These are phyloP conservation scores for Catocala fraxini DNA, from an alignment of 2,888 invertebrate genomes.

Conservation along the genomic window DNA sequence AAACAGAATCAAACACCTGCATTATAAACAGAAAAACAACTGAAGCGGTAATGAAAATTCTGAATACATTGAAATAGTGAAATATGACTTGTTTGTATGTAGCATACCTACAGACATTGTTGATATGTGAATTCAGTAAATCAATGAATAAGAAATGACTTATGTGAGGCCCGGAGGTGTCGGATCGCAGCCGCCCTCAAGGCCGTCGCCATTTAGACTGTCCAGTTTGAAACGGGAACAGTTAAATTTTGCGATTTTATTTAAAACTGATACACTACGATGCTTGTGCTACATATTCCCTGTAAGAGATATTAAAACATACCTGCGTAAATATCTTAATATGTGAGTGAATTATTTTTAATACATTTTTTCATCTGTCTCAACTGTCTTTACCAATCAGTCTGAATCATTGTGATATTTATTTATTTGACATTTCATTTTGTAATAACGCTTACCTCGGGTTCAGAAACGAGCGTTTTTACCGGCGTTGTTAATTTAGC, in stretches of 20 bases:
- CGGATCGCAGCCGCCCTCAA: constrained; percentile 50
- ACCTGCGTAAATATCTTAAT: not conserved
- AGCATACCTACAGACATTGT: constrained; percentile 30
- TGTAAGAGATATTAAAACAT: not conserved
- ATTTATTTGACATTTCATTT: constrained; percentile 21
- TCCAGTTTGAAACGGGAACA: constrained; percentile 31
- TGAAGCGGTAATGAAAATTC: constrained; percentile 11
- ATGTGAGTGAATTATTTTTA: not conserved
- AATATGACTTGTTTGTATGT: constrained; percentile 34
- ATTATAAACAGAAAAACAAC: constrained; percentile 15
- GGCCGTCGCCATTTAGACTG: constrained; percentile 48
- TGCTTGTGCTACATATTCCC: not conserved
- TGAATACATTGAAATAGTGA: constrained; percentile 17
- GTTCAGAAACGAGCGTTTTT: constrained; percentile 59
- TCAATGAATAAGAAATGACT: constrained; percentile 57
- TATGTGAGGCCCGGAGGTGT: constrained; percentile 53
- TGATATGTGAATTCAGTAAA: constrained; percentile 49
- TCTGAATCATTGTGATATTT: constrained; percentile 8
- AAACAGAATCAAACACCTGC: not conserved
- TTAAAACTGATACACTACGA: constrained; percentile 4
- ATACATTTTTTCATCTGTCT: not conserved
- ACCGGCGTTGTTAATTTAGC: constrained; percentile 72
- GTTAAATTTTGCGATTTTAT: constrained; percentile 21
- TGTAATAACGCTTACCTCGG: constrained; percentile 34
- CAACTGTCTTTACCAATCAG: constrained; percentile 1